Evolutionary conservation across 2,797 vertebrate genomes (phyloP).

Genomic region (Anas bahamensis): DNA sequence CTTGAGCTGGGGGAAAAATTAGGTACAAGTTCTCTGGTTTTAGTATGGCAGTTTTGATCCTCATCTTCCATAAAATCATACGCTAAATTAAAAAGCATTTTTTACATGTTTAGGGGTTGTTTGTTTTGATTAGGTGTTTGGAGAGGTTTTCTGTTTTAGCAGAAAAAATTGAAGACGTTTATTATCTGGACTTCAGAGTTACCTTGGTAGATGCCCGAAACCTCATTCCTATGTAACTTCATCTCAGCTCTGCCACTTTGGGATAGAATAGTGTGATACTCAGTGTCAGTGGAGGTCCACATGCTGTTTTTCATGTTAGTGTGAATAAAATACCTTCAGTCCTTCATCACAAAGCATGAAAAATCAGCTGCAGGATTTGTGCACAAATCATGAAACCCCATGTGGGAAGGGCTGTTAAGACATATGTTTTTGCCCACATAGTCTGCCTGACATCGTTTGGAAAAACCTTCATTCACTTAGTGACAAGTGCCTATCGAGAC

Average conservation of each 20-base stretch:
- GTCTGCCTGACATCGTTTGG: background rate
- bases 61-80: background rate
- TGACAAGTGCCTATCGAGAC: background rate
- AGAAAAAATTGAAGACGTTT: background rate
- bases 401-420: background rate
- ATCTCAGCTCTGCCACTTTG: background rate
- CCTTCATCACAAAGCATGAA: background rate
- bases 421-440: background rate
- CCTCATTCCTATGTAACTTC: background rate
- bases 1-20: background rate
- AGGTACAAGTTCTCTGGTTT: background rate
- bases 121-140: background rate
- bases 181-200: background rate
- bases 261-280: background rate
- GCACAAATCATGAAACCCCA: background rate
- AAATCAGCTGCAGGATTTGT: background rate
- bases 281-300: background rate
- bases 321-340: background rate
- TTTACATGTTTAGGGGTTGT: background rate
- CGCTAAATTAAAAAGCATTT: background rate
- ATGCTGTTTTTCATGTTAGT: background rate
- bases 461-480: background rate
- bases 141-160: background rate
- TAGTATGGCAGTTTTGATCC: background rate
- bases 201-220: background rate